Conservation (phyloP, 2,797 vertebrate species). For the Urocyon cinereoargenteus region DNA sequence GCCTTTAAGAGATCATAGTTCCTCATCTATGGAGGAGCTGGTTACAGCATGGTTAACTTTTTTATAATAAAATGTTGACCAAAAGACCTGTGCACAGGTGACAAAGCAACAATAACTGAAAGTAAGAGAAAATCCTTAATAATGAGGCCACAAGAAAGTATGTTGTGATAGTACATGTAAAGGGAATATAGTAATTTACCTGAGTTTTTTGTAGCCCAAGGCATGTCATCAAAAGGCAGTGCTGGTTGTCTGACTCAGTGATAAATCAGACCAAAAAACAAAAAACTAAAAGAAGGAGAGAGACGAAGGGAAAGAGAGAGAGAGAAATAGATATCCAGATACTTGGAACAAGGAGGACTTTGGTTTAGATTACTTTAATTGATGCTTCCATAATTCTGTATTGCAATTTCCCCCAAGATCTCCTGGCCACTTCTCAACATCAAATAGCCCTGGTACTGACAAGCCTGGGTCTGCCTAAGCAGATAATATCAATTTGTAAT, state of each 20-base stretch:
- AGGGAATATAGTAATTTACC: neutral
- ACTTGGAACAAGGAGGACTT: neutral
- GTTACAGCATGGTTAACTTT: neutral
- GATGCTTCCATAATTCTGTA: neutral
- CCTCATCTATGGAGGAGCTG: neutral
- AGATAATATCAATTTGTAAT: constrained; percentile 50
- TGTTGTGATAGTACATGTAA: neutral
- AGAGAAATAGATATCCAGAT: neutral
- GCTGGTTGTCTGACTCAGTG: neutral
- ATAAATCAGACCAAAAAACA: neutral
- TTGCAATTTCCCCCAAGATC: constrained; percentile 3
- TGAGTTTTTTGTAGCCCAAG: neutral
- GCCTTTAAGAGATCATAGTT: neutral
- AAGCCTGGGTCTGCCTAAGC: constrained; percentile 45
- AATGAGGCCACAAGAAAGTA: neutral
- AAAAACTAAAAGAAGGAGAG: neutral
- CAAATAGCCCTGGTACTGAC: neutral
- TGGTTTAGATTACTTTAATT: neutral
- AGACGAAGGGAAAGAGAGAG: neutral
- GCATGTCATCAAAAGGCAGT: neutral
- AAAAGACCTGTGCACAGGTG: neutral
- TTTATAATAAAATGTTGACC: neutral
- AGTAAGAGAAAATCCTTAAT: neutral
- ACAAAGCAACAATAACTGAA: neutral
- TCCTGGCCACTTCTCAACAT: neutral